phyloP scores from a whole-genome alignment of 1,140 invertebrate genomes.

The Polypedilum vanderplanki region DNA sequence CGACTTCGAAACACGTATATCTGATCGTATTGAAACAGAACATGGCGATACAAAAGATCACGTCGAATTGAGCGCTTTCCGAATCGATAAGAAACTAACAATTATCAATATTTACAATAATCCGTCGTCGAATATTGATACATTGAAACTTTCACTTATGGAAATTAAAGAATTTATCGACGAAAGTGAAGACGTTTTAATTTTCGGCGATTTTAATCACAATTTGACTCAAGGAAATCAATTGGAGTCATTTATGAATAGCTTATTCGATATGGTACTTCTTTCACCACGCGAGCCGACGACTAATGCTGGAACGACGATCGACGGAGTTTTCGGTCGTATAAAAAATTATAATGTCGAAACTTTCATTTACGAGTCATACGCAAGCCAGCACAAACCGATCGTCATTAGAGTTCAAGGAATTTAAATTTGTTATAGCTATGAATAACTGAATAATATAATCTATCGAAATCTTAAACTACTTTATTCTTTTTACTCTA shows the following conservation, averaged over 20 bases:
- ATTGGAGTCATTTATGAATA: not conserved
- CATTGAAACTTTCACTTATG: not conserved
- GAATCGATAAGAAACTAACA: not conserved
- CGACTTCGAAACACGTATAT: not conserved
- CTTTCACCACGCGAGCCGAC: not conserved
- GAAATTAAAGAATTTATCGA: not conserved
- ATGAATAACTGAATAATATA: too few relatives aligned
- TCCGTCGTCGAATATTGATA: not conserved
- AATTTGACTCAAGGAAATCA: not conserved
- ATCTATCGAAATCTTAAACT: too few relatives aligned
- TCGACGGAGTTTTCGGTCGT: not conserved
- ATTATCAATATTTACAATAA: not conserved
- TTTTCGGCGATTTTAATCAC: not conserved
- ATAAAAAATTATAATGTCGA: not conserved
- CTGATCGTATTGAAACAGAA: not conserved
- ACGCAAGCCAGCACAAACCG: not conserved
- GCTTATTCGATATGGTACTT: not conserved
- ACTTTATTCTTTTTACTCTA: too few relatives aligned
- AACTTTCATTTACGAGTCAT: not conserved
- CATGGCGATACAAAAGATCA: not conserved
- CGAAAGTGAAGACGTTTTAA: not conserved
- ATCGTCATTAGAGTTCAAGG: not conserved
- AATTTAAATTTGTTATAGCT: too few relatives aligned
- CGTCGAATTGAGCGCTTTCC: not conserved
- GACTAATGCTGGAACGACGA: not conserved